phyloP scores from a whole-genome alignment of 1,140 invertebrate genomes.

The Popillia japonica region DNA sequence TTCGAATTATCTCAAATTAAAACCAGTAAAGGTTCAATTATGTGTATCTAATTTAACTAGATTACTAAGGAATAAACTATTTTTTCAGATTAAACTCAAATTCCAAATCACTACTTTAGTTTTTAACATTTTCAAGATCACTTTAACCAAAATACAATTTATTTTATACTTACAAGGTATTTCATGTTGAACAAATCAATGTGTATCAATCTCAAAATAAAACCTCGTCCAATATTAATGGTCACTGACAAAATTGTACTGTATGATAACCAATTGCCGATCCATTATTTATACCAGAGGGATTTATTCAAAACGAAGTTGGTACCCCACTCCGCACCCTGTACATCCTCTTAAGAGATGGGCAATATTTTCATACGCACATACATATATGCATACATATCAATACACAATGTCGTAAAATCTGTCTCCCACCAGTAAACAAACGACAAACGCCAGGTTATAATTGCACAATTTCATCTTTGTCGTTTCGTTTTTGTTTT shows the following conservation, averaged over 20 bases:
- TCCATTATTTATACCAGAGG: constrained; percentile 16
- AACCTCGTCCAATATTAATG: constrained; percentile 11
- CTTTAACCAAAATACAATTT: background rate
- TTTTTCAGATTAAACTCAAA: too few relatives aligned
- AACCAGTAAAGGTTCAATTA: too few relatives aligned
- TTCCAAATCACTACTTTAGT: too few relatives aligned
- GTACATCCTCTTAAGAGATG: background rate
- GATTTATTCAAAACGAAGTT: constrained; percentile 5
- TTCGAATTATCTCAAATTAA: too few relatives aligned
- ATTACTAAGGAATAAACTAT: too few relatives aligned
- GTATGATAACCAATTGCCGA: background rate
- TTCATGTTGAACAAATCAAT: constrained; percentile 1
- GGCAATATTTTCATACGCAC: background rate
- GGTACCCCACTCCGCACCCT: constrained; percentile 16
- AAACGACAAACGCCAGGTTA: background rate
- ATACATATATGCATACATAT: background rate
- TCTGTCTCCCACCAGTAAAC: constrained; percentile 11
- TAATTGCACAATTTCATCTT: constrained; percentile 17
- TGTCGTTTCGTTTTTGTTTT: background rate
- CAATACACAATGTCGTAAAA: background rate
- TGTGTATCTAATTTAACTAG: too few relatives aligned
- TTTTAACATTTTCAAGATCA: background rate
- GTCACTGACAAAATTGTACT: constrained; percentile 27
- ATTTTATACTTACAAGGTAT: constrained; percentile 7
- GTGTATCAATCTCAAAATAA: background rate